These are phyloP conservation scores for Epinotia ramella DNA, from an alignment of 2,888 invertebrate species.

Conservation along the genomic window DNA sequence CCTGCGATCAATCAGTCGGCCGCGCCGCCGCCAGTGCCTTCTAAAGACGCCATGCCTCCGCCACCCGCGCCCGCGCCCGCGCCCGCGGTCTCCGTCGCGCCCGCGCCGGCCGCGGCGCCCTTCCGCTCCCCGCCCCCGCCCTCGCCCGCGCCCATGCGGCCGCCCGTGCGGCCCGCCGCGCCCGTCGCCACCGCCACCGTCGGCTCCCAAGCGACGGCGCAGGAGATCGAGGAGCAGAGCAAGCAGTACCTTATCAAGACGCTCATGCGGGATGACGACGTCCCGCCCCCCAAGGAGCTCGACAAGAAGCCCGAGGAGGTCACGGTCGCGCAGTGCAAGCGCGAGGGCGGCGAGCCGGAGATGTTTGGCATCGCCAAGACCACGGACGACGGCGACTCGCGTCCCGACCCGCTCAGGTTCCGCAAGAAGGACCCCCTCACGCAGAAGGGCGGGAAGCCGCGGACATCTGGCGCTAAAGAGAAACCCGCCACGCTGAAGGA, in stretches of 20 bases:
- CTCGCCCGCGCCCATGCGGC: conserved; percentile 59
- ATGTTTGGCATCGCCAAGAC: conserved; percentile 85
- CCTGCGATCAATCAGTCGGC: conserved; percentile 54
- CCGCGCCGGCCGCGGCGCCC: conserved; percentile 69
- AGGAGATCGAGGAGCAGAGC: conserved; percentile 87
- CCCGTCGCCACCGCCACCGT: conserved; percentile 77
- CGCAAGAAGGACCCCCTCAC: conserved; percentile 63
- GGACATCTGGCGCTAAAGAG: conserved; percentile 71
- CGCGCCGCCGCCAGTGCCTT: conserved; percentile 46
- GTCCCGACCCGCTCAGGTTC: conserved; percentile 60
- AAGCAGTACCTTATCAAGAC: conserved; percentile 96
- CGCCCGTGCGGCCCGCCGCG: conserved; percentile 65
- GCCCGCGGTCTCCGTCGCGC: conserved; percentile 50
- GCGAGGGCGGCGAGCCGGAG: conserved; percentile 76
- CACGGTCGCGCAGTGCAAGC: conserved; percentile 75
- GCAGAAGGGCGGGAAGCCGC: conserved; percentile 76
- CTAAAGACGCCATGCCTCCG: conserved; percentile 7
- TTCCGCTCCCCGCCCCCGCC: conserved; percentile 52
- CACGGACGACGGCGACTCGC: conserved; percentile 62
- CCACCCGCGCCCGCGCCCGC: conserved; percentile 55
- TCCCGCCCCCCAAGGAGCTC: conserved; percentile 87
- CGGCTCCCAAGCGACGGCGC: conserved; percentile 79
- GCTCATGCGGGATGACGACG: conserved; percentile 93
- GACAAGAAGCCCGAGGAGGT: conserved; percentile 85
- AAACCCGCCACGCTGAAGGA: conserved; percentile 76